Evolutionary conservation across 2,797 vertebrate species (phyloP), one percentile per base, ranked within the genome.

Genomic region (Sebastolobus alascanus): DNA sequence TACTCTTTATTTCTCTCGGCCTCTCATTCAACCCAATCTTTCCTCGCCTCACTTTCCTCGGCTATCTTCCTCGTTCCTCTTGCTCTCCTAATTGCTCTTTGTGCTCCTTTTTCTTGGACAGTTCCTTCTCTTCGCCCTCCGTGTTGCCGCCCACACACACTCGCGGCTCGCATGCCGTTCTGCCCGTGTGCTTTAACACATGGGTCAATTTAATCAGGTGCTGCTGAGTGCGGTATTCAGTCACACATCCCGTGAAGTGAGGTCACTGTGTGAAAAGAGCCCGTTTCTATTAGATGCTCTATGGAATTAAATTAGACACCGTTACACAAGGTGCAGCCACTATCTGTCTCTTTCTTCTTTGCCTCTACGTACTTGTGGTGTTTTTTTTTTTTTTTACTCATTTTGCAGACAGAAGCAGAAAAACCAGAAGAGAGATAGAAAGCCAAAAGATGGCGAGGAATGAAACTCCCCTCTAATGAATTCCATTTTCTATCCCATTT

Each of bases 191-290:
- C 74, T 78, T 78, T 82, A 84, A 85, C 80, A 83, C 76, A 35
- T 6, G 40, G 80, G 84, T 87, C 84, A 87, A 50, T 92, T 89
- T 80, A 92, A 91, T 90, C 81, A 77, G 88, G 68, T 71, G 33
- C 67, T 75, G 77, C 56, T 65, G 73, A 85, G 59, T 72, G 63
- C 56, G 8, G 55, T 50, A 52, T 88, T 89, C 79, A 79, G 87
- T 84, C 82, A 84, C 75, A 80, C 67, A 56, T 74, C 75, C 63
- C 29, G 25, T 84, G 72, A 86, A 81, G 81, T 68, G 65, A 91
- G 82, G 88, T 88, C 83, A 83, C 77, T 76, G 75, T 84, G 69
- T 84, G 69, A 83, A 86, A 73, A 82, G 68, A 84, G 37, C 43
- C 5, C 59, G 60, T 88, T 90, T 84, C 59, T 85, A 85, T 83